A percentile compares a stretch with the other conserved stretches of the same genome.
These are phyloP conservation scores for Gorsachius goisagi DNA, from an alignment of 2,113 vertebrate genomes.

Conservation along the genomic window DNA sequence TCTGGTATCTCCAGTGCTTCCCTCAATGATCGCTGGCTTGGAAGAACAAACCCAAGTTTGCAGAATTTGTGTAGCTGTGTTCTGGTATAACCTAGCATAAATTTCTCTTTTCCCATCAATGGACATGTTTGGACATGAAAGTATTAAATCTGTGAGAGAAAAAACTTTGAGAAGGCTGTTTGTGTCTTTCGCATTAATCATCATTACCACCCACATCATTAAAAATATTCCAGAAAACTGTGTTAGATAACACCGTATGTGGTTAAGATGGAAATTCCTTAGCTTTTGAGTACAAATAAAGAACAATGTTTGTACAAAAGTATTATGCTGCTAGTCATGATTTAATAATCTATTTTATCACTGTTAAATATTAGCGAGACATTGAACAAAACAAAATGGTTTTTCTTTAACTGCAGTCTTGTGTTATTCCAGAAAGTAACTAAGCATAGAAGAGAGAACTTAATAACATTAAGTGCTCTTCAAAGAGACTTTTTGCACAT, in stretches of 20 bases:
- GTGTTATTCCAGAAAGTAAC: background rate
- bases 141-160: slow-evolving; percentile 40
- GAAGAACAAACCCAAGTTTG: background rate
- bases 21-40: accelerated
- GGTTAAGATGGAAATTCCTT: background rate
- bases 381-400: background rate
- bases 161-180: slow-evolving; percentile 33
- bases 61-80: background rate
- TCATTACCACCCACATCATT: slow-evolving; percentile 14
- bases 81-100: background rate
- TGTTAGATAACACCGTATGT: background rate
- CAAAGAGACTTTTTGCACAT: background rate
- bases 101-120: background rate
- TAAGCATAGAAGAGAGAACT: background rate
- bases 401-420: background rate
- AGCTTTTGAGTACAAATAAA: background rate
- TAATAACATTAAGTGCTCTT: background rate
- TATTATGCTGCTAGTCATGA: background rate
- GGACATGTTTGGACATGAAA: slow-evolving; percentile 59
- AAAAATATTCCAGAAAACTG: slow-evolving; percentile 48
- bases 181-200: slow-evolving; percentile 24
- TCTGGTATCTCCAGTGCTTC: background rate
- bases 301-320: background rate
- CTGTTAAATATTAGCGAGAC: background rate
- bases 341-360: background rate